Evolutionary conservation across 2,113 vertebrate species (phyloP), one percentile per base, ranked within the genome.

Genomic region (Odocoileus virginianus): DNA sequence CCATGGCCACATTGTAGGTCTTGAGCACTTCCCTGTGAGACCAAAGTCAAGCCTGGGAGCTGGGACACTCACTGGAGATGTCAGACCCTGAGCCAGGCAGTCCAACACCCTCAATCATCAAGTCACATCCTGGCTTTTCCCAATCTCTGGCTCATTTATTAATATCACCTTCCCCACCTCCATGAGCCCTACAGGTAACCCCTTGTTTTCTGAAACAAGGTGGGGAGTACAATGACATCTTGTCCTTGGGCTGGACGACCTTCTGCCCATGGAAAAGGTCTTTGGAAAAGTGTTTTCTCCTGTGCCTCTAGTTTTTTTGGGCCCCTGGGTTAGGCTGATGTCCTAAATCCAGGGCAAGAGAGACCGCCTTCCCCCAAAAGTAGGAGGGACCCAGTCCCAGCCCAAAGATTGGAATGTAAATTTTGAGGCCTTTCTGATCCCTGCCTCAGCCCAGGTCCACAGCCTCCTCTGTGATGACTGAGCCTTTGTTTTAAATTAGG

Each of bases 1-100:
- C 99, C 99, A 99, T 99, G 8, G 99, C 99, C 98, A 99, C 97
- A 0, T 99, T 99, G 99, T 99, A 99, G 0, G 99, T 99, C 98
- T 99, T 99, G 83, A 99, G 98, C 94, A 99, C 99, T 98, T 99
- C 99, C 4, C 99, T 99, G 97, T 1, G 96, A 40, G 91, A 95
- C 97, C 74, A 84, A 71, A 8, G 97, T 3, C 7, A 2, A 64
- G 40, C 12, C 58, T 7, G 0, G 3, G 23, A 19, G 30, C 19
- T 7, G n/a, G 17, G 30, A 21, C 3, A 6, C 23, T 92, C 36
- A 28, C 83, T 3, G 15, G 45, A 36, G 45, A 36, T 0, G 15
- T 40, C 4, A 87, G 40, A 50, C 28, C 33, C 58, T 4, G 19
- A 47, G 7, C 1, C 21, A 3, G 67, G 1, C 25, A 2, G 60